A percentile compares a stretch with the other conserved stretches of the same genome.
phyloP scores from a whole-genome alignment of 2,113 vertebrate genomes.

The Syrrhaptes paradoxus region DNA sequence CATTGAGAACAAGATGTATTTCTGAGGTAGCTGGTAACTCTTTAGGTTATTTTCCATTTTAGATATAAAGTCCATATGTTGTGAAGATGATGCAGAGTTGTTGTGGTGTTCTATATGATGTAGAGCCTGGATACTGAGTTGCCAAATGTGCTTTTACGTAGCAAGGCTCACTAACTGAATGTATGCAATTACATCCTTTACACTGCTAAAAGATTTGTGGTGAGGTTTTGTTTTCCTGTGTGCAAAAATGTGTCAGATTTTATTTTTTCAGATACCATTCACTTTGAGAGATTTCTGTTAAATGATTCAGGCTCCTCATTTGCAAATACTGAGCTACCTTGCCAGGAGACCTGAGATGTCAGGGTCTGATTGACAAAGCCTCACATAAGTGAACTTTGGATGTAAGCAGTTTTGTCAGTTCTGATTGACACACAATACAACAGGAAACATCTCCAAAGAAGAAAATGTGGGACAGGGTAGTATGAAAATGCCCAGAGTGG shows the following conservation, averaged over 20 bases:
- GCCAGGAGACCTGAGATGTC: background rate
- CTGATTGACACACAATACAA: background rate
- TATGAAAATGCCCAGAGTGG: background rate
- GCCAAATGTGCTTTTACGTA: background rate
- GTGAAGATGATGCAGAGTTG: background rate
- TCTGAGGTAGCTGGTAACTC: background rate
- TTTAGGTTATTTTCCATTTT: background rate
- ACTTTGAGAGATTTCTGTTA: background rate
- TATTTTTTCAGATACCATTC: background rate
- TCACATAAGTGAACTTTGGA: background rate
- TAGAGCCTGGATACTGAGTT: background rate
- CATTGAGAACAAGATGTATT: background rate
- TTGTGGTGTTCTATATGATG: background rate
- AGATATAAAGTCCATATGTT: background rate
- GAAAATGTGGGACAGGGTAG: background rate
- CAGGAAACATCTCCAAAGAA: background rate
- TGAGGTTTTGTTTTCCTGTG: background rate
- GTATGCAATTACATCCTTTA: background rate
- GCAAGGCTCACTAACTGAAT: background rate
- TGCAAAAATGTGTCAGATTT: background rate
- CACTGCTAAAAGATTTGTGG: background rate
- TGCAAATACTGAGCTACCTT: background rate
- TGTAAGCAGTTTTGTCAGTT: background rate
- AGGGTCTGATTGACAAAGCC: background rate
- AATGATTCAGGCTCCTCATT: background rate